phyloP scores from a whole-genome alignment of 2,797 vertebrate genomes.

The Hemibagrus guttatus region DNA sequence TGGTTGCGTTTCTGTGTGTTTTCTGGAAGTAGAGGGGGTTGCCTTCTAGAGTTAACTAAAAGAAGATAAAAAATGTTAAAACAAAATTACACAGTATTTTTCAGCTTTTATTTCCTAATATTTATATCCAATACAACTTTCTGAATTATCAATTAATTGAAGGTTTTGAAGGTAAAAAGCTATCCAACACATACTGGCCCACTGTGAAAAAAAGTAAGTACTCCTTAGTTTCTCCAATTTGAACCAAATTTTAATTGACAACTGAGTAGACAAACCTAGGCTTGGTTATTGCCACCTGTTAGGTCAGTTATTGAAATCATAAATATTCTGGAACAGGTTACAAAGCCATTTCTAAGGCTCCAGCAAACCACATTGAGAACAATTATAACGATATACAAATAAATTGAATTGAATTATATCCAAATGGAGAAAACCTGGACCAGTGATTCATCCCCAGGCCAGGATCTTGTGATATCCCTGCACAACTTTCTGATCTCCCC shows the following conservation, averaged over 20 bases:
- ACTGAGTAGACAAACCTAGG: neutral
- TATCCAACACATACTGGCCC: neutral
- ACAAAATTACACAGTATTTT: neutral
- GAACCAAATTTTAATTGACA: neutral
- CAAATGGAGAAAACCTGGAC: neutral
- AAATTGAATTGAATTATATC: neutral
- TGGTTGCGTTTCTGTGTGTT: constrained; percentile 77
- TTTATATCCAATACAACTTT: neutral
- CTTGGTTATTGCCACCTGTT: neutral
- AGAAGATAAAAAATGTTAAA: neutral
- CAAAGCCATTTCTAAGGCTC: neutral
- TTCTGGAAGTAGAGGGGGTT: constrained; percentile 91
- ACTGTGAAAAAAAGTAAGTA: neutral
- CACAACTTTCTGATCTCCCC: too few relatives aligned
- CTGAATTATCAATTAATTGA: neutral
- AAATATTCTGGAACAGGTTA: neutral
- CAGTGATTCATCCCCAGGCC: neutral
- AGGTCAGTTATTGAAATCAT: neutral
- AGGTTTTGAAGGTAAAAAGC: neutral
- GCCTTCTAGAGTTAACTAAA: constrained; percentile 86
- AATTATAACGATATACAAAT: too few relatives aligned
- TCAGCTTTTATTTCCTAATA: neutral
- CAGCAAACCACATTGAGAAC: neutral
- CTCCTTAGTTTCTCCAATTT: neutral
- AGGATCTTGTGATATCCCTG: too few relatives aligned